Evolutionary conservation across 2,888 invertebrate species (phyloP).

Genomic region (Toxonevra muliebris): DNA sequence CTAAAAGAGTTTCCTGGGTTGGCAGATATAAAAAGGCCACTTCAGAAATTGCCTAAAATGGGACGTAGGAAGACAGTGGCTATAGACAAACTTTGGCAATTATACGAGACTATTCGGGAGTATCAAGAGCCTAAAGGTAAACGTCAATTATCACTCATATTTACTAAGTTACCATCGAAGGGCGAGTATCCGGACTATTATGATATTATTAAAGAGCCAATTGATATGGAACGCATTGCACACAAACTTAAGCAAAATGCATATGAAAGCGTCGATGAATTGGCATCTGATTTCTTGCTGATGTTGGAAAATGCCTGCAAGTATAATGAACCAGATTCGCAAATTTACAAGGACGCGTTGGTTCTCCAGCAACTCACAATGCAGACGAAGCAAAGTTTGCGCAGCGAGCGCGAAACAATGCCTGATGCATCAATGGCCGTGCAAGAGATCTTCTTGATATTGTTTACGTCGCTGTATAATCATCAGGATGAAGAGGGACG

Average conservation of each 20-base stretch:
- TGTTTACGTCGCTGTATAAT: conserved; percentile 94
- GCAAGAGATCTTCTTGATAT: conserved; percentile 87
- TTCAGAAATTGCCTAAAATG: conserved; percentile 52
- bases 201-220: conserved; percentile 94
- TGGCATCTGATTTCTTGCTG: conserved; percentile 87
- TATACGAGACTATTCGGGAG: conserved; percentile 91
- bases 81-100: conserved; percentile 80
- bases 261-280: conserved; percentile 85
- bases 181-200: conserved; percentile 96
- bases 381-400: conserved; percentile 89
- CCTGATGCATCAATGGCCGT: conserved; percentile 91
- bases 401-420: conserved; percentile 75
- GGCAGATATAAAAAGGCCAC: conserved; percentile 63
- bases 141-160: conserved; percentile 92
- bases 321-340: conserved; percentile 97
- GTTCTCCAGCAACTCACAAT: conserved; percentile 90
- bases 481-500: conserved; percentile 97
- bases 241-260: conserved; percentile 80
- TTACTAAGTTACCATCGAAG: conserved; percentile 94
- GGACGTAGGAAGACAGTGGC: conserved; percentile 66
- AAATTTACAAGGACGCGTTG: conserved; percentile 96
- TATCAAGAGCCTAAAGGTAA: conserved; percentile 84
- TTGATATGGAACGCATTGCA: conserved; percentile 94
- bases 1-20: conserved; percentile 77
- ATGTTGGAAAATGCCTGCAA: conserved; percentile 98